phyloP scores from a whole-genome alignment of 2,113 vertebrate species.

The Sinocyclocheilus maitianheensis region DNA sequence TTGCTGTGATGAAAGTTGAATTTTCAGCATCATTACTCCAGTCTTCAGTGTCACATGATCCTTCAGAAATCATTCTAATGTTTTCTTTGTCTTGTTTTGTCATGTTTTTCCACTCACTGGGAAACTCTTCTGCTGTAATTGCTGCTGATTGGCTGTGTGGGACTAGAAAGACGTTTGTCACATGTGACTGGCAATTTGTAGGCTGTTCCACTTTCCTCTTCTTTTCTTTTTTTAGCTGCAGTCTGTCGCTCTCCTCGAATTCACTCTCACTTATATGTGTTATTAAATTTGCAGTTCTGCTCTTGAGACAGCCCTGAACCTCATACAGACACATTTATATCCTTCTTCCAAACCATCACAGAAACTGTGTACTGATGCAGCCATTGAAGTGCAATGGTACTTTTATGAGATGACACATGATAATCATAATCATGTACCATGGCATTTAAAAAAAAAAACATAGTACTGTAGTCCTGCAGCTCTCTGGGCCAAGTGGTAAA shows the following conservation, averaged over 20 bases:
- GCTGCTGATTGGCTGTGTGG: not conserved
- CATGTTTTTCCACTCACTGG: not conserved
- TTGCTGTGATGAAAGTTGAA: not conserved
- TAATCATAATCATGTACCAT: not conserved
- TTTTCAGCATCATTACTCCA: not conserved
- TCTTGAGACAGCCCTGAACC: not conserved
- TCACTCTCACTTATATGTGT: not conserved
- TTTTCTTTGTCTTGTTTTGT: not conserved
- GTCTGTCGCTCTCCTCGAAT: not conserved
- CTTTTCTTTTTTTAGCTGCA: conserved; percentile 22
- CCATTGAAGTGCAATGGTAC: not conserved
- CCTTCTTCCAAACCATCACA: not conserved
- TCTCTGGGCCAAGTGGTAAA: not conserved
- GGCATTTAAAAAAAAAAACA: not conserved
- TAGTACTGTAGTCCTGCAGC: not conserved
- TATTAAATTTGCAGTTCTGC: not conserved
- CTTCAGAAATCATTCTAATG: not conserved
- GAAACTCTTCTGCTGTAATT: not conserved
- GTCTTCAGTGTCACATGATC: not conserved
- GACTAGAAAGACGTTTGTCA: not conserved
- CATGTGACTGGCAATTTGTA: not conserved
- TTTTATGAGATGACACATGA: not conserved
- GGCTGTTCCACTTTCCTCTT: not conserved
- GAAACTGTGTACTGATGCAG: not conserved
- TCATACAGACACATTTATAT: not conserved